Base-by-base conservation (phyloP, 2,113 vertebrate genomes). In the Psittacula cyanocephala region DNA sequence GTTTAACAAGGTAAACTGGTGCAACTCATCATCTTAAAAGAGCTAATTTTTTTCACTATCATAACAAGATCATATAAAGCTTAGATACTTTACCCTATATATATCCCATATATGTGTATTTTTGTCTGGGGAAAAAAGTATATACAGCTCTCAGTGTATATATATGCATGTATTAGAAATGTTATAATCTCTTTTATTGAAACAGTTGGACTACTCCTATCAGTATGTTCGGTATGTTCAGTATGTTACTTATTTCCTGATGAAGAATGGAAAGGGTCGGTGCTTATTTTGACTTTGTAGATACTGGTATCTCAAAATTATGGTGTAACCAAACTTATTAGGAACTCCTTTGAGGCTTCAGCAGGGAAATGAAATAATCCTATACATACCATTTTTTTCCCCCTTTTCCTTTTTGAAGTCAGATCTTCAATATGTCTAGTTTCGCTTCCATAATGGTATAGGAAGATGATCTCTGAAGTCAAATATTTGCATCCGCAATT, bases 101-200 rank as follows among this genome's bases (percentile, higher is more conserved):
- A 8, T 77, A 44, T 60, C 33, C 29, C 25, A 37, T 60, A 46
- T 24, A 18, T 43, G 13, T 65, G 9, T 37, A 7, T 75, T 75
- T 63, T 59, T 59, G 6, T 57, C 62, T 23, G 47, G 19, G 22
- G 52, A 43, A 69, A 49, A 39, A 9, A 31, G 33, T n/a, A 37
- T 47, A 25, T 5, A 27, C 6, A 22, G 2, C 3, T 4, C 4
- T 5, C 3, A 9, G 12, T 63, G 18, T 46, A 27, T 50, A 4
- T 69, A 7, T 11, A 27, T 39, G 8, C 17, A 19, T 20, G 3
- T 64, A 41, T 41, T 35, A 14, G 13, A 65, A 71, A 71, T 60
- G 7, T 29, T 64, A 25, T 5, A 27, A 17, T 39, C 25, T 82
- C 43, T 44, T 64, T 50, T 50, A 55, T 4, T 55, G 65, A 72